phyloP scores from a whole-genome alignment of 1,140 invertebrate genomes.

The Cecropterus lyciades region DNA sequence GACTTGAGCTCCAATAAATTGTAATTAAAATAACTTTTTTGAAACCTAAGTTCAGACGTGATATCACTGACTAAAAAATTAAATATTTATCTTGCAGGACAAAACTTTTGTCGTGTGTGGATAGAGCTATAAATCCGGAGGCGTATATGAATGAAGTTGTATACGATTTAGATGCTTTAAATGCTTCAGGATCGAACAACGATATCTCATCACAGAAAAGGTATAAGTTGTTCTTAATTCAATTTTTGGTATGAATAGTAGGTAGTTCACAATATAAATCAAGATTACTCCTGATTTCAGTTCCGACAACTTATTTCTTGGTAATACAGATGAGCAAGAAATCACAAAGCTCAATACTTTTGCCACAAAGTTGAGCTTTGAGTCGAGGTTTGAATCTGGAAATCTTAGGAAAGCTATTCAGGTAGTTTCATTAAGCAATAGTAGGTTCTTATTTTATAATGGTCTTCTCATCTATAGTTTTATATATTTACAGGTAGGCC shows the following conservation, averaged over 20 bases:
- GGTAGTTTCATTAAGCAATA: slow-evolving; percentile 78
- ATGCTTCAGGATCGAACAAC: slow-evolving; percentile 36
- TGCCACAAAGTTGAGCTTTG: slow-evolving; percentile 88
- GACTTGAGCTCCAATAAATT: too few species aligned
- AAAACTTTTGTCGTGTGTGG: slow-evolving; percentile 86
- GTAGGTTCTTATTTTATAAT: too few species aligned
- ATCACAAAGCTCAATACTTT: slow-evolving; percentile 81
- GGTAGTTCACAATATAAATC: background rate
- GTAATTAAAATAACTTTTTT: background rate
- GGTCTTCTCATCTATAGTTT: background rate
- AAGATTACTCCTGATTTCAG: slow-evolving; percentile 49
- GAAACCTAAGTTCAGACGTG: too few species aligned
- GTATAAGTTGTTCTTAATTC: slow-evolving; percentile 44
- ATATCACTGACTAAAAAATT: too few species aligned
- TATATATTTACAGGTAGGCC: slow-evolving; percentile 85
- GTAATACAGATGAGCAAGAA: slow-evolving; percentile 87
- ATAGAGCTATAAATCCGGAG: slow-evolving; percentile 86
- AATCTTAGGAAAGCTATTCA: slow-evolving; percentile 95
- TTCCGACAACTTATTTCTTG: slow-evolving; percentile 64
- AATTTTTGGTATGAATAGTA: background rate
- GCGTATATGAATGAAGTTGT: slow-evolving; percentile 87
- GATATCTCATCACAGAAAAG: slow-evolving; percentile 57
- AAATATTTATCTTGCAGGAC: too few species aligned
- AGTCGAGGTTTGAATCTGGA: slow-evolving; percentile 95
- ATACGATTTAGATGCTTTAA: slow-evolving; percentile 89